Evolutionary conservation across 2,888 invertebrate genomes (phyloP).

Genomic region (Aphrophora alni): DNA sequence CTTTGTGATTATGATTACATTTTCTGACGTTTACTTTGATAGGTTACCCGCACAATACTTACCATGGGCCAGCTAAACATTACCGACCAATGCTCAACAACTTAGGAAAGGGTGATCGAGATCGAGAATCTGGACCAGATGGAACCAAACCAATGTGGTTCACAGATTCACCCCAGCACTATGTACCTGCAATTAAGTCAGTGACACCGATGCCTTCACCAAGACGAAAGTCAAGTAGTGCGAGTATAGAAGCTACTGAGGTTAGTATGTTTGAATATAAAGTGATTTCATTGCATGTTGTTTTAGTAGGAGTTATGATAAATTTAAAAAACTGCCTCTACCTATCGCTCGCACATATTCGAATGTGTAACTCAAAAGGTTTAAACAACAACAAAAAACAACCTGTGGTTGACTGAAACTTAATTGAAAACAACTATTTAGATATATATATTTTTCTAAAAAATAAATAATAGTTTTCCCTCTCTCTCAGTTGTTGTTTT

Average conservation of each 20-base stretch:
- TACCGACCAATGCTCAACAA: conserved; percentile 65
- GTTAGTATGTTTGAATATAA: conserved; percentile 46
- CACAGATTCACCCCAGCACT: conserved; percentile 76
- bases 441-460: no score
- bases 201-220: conserved; percentile 70
- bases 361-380: neutral
- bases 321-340: no score
- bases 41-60: conserved; percentile 83
- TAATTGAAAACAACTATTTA: no score
- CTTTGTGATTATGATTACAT: no score
- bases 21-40: conserved; percentile 20
- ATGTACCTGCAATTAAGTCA: conserved; percentile 57
- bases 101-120: conserved; percentile 25
- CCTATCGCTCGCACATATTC: no score
- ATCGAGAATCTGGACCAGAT: conserved; percentile 49
- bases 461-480: no score
- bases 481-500: no score
- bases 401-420: no score
- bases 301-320: no score
- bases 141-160: conserved; percentile 68
- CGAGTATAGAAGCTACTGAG: conserved; percentile 73
- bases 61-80: conserved; percentile 85
- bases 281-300: neutral
- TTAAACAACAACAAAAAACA: no score
- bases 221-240: conserved; percentile 73